Evolutionary conservation across 2,888 invertebrate species (phyloP), one percentile per base, ranked within the genome.

Genomic region (Elmis aenea): DNA sequence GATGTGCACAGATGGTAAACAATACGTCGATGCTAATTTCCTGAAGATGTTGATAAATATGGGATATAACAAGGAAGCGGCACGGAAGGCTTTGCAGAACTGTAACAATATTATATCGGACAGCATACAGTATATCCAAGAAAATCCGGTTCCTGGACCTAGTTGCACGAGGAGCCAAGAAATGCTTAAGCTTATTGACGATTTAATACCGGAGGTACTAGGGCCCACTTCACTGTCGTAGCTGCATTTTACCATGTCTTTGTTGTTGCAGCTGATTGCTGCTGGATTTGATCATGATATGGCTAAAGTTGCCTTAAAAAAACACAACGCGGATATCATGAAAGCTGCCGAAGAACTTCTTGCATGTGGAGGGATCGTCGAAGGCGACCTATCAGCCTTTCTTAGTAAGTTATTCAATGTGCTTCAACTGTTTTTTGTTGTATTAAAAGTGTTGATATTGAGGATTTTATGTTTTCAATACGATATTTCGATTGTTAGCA

Each of bases 91-190:
- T 1, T 67, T 89, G 14, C 69, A 75, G 42, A 74, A 74, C 56
- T 64, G 78, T 28, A 79, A 84, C 58, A 88, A 88, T 65, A 73
- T 81, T 58, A 73, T 81, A n/a, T 72, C 76, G 0, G 71, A 73
- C 22, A 84, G 86, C 14, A 72, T 87, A 15, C 67, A 79, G 55
- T 66, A 76, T 13, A 72, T 81, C 38, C 76, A 77, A 57, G 79
- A 80, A 12, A 71, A 77, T 45, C 79, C 79, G 0, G 70, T 52
- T 13, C 59, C 66, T 2, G 64, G 67, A 4, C 62, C 63, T 2
- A 64, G 72, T 33, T 64, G 64, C 15, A 66, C 67, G n/a, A 56
- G 54, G 29, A 66, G 65, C 38, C 49, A 51, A 15, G 64, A 67
- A 40, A 48, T 65, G 24, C 38, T 62, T 13, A 47, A 55, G 2